Conservation (phyloP, 2,888 invertebrate species). For the Cylindroiulus punctatus region DNA sequence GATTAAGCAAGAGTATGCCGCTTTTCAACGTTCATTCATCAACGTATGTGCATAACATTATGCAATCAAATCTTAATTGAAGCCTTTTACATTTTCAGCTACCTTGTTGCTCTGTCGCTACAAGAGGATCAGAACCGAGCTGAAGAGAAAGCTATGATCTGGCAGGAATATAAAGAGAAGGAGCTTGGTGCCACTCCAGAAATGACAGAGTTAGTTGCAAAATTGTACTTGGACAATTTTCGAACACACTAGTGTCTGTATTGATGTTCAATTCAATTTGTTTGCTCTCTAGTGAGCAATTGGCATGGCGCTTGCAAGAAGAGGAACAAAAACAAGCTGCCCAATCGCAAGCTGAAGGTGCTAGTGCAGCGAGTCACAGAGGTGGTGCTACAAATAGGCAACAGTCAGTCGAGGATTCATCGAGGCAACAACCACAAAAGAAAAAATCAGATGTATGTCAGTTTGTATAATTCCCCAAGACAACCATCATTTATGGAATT, state of each 20-base stretch:
- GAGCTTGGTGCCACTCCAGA: constrained; percentile 59
- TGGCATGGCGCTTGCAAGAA: constrained; percentile 67
- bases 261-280: no score
- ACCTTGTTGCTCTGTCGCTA: constrained; percentile 68
- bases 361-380: constrained; percentile 1
- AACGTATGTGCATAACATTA: constrained; percentile 37
- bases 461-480: neutral
- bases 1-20: constrained; percentile 68
- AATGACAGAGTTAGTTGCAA: constrained; percentile 60
- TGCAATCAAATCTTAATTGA: neutral
- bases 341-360: constrained; percentile 2
- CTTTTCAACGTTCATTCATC: neutral
- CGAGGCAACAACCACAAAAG: neutral
- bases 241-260: no score
- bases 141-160: constrained; percentile 60
- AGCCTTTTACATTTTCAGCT: constrained; percentile 63
- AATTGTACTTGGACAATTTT: neutral
- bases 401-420: neutral
- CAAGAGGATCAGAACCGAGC: constrained; percentile 66
- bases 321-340: constrained; percentile 66
- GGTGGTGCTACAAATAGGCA: neutral
- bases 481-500: neutral
- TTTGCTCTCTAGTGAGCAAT: constrained; percentile 65
- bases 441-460: neutral
- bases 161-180: constrained; percentile 62